A percentile compares a stretch with the other conserved stretches of the same genome.
These are phyloP conservation scores for Odontomachus brunneus DNA, from an alignment of 1,140 invertebrate species.

Conservation along the genomic window DNA sequence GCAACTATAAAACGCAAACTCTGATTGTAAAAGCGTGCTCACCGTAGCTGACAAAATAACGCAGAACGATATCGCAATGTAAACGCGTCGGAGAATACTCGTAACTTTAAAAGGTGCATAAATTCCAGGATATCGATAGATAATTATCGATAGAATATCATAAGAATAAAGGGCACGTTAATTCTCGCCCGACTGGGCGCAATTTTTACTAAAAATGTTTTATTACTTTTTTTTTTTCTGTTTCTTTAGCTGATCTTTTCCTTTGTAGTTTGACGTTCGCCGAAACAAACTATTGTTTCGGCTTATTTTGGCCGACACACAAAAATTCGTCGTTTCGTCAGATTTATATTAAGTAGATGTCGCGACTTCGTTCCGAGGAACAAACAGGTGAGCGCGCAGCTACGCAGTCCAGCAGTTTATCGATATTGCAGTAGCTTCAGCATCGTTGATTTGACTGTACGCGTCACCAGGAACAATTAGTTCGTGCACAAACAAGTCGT, in stretches of 20 bases:
- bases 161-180: neutral
- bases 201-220: neutral
- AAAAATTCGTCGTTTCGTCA: slow-evolving; percentile 39
- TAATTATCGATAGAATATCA: neutral
- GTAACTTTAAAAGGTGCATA: neutral
- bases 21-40: neutral
- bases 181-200: neutral
- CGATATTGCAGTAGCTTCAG: slow-evolving; percentile 53
- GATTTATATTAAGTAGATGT: slow-evolving; percentile 28
- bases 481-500: slow-evolving; percentile 38
- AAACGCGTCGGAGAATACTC: neutral
- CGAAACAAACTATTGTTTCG: neutral
- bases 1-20: neutral
- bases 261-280: slow-evolving; percentile 1
- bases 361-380: slow-evolving; percentile 13
- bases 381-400: neutral
- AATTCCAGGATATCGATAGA: neutral
- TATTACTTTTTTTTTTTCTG: neutral
- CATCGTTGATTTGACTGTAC: slow-evolving; percentile 43
- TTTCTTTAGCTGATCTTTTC: too few species aligned
- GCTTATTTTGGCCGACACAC: slow-evolving; percentile 5
- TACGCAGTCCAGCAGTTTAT: slow-evolving; percentile 22
- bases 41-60: neutral
- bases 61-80: neutral
- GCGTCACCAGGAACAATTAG: slow-evolving; percentile 50